Base-by-base conservation (phyloP, 2,888 invertebrate genomes). In the Allophyes oxyacanthae region DNA sequence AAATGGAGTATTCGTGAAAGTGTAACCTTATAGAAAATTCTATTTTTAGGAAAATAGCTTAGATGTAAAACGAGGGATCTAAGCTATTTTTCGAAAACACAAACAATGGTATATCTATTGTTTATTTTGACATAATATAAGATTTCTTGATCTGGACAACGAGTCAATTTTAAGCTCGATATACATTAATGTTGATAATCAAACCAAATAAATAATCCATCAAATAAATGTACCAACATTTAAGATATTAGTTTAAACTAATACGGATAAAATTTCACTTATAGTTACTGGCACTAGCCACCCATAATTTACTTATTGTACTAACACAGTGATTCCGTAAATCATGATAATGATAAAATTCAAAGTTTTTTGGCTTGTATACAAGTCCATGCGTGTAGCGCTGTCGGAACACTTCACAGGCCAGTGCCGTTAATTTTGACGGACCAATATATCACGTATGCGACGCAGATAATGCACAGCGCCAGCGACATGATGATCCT, bases 221-320 rank as follows among this genome's bases (percentile, higher is more conserved):
- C 20, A 20, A 20, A 20, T 20, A 2, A 20, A 20, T 20, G 20
- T 20, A 20, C 20, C 20, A 20, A 20, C 20, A 20, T 20, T 20
- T 20, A 20, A 20, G 25, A 36, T 48, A 40, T 54, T 32, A 8
- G 36, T 48, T 37, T 36, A n/a, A 13, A 37, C 49, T 46, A 49
- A 53, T 44, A 41, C 51, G 33, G 52, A 53, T 46, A 61, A 59
- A 67, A 70, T 42, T 50, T 59, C 36, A 59, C 72, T 77, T 76
- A 77, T n/a, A 59, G 43, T 45, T 59, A 72, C 44, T 64, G 70
- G 64, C 72, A 59, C 48, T 32, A 40, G 49, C 59, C 71, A 71
- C 63, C 53, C 62, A 75, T 68, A 64, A 68, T 75, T 67, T 71
- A 71, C 79, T 78, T 75, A 78, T 77, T 72, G 68, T 72, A 76